phyloP scores from a whole-genome alignment of 2,888 invertebrate species.

The Resseliella maxima region DNA sequence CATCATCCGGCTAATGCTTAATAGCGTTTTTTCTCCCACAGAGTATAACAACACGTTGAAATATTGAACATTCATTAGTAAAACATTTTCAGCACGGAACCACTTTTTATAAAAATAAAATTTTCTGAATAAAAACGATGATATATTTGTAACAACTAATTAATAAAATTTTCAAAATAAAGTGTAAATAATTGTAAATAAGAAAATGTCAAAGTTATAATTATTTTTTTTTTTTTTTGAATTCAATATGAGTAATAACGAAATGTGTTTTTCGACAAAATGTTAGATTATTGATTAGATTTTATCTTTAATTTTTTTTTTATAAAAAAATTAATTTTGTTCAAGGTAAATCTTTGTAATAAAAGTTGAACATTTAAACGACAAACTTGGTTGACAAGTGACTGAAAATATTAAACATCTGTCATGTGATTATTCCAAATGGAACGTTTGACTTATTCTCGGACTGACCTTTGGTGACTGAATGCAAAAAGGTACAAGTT shows the following conservation, averaged over 20 bases:
- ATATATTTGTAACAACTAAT: no score
- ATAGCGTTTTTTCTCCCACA: neutral
- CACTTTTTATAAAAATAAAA: neutral
- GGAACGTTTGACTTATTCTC: neutral
- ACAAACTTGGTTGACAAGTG: neutral
- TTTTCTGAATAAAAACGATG: neutral
- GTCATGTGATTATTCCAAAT: neutral
- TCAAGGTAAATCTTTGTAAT: neutral
- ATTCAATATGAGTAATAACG: no score
- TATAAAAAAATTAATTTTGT: neutral
- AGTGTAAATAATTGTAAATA: no score
- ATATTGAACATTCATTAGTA: neutral
- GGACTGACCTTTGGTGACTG: neutral
- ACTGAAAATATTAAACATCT: conserved; percentile 1
- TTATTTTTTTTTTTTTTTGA: no score
- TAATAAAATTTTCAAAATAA: no score
- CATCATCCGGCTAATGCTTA: neutral
- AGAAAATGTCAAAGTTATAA: no score
- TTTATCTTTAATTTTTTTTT: no score
- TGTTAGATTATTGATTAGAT: no score
- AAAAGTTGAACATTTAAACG: neutral
- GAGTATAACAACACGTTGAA: neutral
- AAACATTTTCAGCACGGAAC: no score
- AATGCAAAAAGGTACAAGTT: neutral
- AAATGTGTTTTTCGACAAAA: no score